A percentile compares a stretch with the other conserved stretches of the same genome.
Evolutionary conservation across 2,888 invertebrate genomes (phyloP).

Genomic region (Polydrusus pterygomalis): DNA sequence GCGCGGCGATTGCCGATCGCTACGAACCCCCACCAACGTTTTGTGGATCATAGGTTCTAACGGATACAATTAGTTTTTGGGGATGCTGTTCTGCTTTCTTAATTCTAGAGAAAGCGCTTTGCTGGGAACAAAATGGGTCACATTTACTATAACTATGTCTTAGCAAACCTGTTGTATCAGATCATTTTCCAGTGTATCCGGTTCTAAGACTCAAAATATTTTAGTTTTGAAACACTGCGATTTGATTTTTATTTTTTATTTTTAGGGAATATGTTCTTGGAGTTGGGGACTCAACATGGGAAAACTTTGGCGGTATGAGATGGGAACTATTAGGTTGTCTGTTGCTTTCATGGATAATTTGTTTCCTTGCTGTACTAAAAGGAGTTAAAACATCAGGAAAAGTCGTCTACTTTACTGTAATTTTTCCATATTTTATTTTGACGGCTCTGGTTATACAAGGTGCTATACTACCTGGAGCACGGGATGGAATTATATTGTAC

Average conservation of each 20-base stretch:
- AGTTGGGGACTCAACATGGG: slow-evolving; percentile 81
- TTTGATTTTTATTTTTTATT: not conserved
- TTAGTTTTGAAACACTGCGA: not conserved
- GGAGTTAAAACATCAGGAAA: slow-evolving; percentile 92
- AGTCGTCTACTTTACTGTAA: slow-evolving; percentile 84
- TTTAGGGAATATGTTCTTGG: slow-evolving; percentile 85
- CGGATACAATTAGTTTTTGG: too few relatives aligned
- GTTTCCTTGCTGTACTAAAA: slow-evolving; percentile 91
- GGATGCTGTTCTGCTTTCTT: too few relatives aligned
- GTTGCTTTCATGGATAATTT: slow-evolving; percentile 85
- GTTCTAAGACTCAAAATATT: too few relatives aligned
- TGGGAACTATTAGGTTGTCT: slow-evolving; percentile 90
- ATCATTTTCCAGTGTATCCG: too few relatives aligned
- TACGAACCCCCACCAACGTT: too few relatives aligned
- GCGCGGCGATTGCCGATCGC: too few relatives aligned
- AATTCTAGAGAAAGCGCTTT: too few relatives aligned
- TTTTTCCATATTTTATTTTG: slow-evolving; percentile 83
- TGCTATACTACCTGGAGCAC: slow-evolving; percentile 79
- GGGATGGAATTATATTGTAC: slow-evolving; percentile 83
- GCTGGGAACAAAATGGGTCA: too few relatives aligned
- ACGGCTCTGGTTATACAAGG: slow-evolving; percentile 77
- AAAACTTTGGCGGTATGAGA: slow-evolving; percentile 83
- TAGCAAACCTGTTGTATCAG: too few relatives aligned
- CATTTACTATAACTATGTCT: too few relatives aligned
- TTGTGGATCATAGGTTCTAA: too few relatives aligned